Conservation (phyloP, 1,140 invertebrate genomes). For the Cydia amplana region DNA sequence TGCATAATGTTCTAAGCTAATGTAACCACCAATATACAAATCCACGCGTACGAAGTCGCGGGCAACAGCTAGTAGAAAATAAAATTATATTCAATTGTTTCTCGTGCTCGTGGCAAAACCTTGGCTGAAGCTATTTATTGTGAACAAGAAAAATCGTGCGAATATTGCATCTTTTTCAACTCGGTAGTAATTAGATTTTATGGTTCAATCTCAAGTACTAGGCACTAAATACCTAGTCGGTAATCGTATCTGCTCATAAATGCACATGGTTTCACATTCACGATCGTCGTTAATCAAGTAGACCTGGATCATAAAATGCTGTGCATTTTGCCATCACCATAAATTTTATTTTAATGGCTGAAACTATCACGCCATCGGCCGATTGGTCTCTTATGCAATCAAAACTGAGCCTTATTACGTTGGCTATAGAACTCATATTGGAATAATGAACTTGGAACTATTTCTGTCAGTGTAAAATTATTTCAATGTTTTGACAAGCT, state of each 20-base stretch:
- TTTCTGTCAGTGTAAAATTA: conserved; percentile 15
- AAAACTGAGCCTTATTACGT: not conserved
- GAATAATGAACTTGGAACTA: not conserved
- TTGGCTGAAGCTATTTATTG: not conserved
- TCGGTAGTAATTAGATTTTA: not conserved
- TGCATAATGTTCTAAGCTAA: too few species aligned
- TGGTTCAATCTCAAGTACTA: not conserved
- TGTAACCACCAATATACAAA: too few species aligned
- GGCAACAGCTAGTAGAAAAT: too few species aligned
- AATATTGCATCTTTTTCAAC: not conserved
- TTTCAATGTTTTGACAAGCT: not conserved
- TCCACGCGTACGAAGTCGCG: too few species aligned
- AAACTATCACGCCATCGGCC: conserved; percentile 19
- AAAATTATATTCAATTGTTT: not conserved
- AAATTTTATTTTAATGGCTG: conserved; percentile 32
- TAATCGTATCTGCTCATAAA: conserved; percentile 26
- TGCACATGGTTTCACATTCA: conserved; percentile 26
- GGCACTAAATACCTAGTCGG: not conserved
- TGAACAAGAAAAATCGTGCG: conserved; percentile 2
- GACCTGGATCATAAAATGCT: conserved; percentile 21
- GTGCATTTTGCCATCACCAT: conserved; percentile 32
- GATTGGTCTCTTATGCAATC: not conserved
- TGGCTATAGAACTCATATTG: not conserved
- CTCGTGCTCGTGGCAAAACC: not conserved
- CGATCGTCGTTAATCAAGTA: conserved; percentile 31